These are phyloP conservation scores for Xylocopa sonorina DNA, from an alignment of 1,140 invertebrate species.

Conservation along the genomic window DNA sequence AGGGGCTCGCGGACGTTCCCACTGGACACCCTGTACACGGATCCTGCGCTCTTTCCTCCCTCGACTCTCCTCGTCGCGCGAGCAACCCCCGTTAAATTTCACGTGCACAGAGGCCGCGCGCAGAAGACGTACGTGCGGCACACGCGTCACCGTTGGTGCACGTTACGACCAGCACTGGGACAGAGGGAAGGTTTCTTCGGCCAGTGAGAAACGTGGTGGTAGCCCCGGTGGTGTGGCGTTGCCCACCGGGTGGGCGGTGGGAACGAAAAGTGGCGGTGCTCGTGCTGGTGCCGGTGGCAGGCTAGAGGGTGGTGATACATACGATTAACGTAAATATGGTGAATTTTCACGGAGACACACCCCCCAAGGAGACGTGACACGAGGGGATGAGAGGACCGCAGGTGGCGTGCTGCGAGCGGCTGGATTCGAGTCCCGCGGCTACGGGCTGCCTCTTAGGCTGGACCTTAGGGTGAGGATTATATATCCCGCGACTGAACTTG, in stretches of 20 bases:
- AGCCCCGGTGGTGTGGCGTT: not conserved
- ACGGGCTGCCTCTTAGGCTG: slow-evolving; percentile 16
- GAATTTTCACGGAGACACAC: slow-evolving; percentile 41
- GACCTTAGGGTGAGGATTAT: slow-evolving; percentile 38
- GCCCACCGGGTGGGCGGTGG: not conserved
- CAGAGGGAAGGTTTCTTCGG: not conserved
- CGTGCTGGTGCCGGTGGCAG: not conserved
- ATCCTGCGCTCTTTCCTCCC: not conserved
- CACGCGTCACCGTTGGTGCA: too few species aligned
- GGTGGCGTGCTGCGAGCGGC: slow-evolving; percentile 20
- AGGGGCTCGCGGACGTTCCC: too few species aligned
- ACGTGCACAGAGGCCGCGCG: too few species aligned
- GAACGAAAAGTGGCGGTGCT: not conserved
- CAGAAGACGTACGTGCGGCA: too few species aligned
- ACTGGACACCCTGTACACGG: too few species aligned
- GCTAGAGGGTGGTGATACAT: slow-evolving; percentile 22
- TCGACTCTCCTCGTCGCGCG: too few species aligned
- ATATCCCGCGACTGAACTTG: too few species aligned
- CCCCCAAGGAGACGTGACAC: slow-evolving; percentile 35
- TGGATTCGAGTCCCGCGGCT: slow-evolving; percentile 30
- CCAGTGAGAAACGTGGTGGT: slow-evolving; percentile 17
- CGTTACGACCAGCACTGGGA: not conserved
- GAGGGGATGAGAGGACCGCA: slow-evolving; percentile 30
- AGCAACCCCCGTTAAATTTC: too few species aligned
- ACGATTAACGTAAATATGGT: slow-evolving; percentile 38